Evolutionary conservation across 2,797 vertebrate species (phyloP).

Genomic region (Hydrophis major): DNA sequence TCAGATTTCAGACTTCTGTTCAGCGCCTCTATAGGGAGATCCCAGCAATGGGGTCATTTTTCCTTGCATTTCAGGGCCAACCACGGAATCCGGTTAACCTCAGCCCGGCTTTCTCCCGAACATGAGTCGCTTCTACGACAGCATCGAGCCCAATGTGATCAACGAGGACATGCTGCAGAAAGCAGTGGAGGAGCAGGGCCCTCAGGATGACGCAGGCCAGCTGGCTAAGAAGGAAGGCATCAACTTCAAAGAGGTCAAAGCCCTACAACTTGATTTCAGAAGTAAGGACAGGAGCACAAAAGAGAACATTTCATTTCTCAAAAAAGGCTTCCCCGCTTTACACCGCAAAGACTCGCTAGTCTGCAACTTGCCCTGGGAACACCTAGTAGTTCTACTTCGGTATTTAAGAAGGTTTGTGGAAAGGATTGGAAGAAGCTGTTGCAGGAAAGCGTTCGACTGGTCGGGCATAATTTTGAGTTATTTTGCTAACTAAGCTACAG

Average conservation of each 20-base stretch:
- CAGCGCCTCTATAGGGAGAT: not conserved
- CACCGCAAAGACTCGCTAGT: not conserved
- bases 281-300: conserved; percentile 69
- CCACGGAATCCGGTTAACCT: not conserved
- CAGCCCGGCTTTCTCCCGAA: not conserved
- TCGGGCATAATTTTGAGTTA: not conserved
- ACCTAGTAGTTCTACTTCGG: not conserved
- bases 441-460: not conserved
- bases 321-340: not conserved
- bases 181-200: conserved; percentile 73
- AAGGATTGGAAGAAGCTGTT: not conserved
- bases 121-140: conserved; percentile 44
- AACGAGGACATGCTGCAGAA: conserved; percentile 76
- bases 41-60: not conserved
- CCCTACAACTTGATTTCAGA: conserved; percentile 78
- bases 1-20: too few species aligned
- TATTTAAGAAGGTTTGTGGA: not conserved
- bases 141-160: conserved; percentile 71
- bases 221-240: conserved; percentile 71
- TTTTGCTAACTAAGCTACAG: not conserved
- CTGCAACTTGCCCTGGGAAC: not conserved
- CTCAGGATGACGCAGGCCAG: conserved; percentile 59
- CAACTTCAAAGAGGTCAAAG: conserved; percentile 69
- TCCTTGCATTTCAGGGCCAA: not conserved
- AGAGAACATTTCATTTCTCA: too few species aligned